Percentiles rank a stretch among this genome's conserved stretches.
phyloP scores from a whole-genome alignment of 1,140 invertebrate genomes.

The Leptonema lineaticorne region DNA sequence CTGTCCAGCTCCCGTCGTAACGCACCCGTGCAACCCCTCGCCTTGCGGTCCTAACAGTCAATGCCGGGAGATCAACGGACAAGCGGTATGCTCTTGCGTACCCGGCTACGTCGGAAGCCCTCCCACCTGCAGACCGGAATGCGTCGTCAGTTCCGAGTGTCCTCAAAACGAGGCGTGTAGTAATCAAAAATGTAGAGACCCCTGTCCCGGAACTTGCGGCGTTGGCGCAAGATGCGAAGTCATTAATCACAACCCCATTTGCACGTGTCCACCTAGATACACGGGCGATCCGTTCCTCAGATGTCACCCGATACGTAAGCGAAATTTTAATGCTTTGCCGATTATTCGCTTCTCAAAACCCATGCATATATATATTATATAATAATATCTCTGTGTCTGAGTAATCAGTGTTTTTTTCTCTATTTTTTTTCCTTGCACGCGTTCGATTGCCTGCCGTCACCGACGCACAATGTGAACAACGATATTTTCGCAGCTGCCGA shows the following conservation, averaged over 20 bases:
- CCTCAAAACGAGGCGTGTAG: conserved; percentile 61
- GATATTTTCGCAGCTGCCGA: conserved; percentile 51
- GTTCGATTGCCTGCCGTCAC: background rate
- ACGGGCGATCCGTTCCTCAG: conserved; percentile 63
- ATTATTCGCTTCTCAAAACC: too few species aligned
- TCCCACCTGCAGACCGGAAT: conserved; percentile 65
- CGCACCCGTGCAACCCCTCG: conserved; percentile 59
- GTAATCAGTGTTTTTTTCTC: background rate
- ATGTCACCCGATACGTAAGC: conserved; percentile 55
- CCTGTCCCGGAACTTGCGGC: conserved; percentile 66
- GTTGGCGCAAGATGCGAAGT: conserved; percentile 62
- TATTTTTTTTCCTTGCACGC: background rate
- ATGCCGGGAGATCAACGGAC: conserved; percentile 59
- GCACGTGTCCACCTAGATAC: conserved; percentile 60
- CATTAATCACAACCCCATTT: conserved; percentile 64
- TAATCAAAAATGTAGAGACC: conserved; percentile 64
- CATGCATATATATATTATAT: too few species aligned
- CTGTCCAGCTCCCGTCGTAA: conserved; percentile 43
- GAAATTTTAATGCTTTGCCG: too few species aligned
- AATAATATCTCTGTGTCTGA: conserved; percentile 40
- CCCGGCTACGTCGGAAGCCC: conserved; percentile 63
- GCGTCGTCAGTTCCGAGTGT: conserved; percentile 65
- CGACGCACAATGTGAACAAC: conserved; percentile 27
- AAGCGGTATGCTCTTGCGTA: conserved; percentile 63
- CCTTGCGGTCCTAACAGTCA: conserved; percentile 67